A percentile compares a stretch with the other conserved stretches of the same genome.
Conservation (phyloP, 23 tunicate species). For the Aplidium turbinatum region DNA sequence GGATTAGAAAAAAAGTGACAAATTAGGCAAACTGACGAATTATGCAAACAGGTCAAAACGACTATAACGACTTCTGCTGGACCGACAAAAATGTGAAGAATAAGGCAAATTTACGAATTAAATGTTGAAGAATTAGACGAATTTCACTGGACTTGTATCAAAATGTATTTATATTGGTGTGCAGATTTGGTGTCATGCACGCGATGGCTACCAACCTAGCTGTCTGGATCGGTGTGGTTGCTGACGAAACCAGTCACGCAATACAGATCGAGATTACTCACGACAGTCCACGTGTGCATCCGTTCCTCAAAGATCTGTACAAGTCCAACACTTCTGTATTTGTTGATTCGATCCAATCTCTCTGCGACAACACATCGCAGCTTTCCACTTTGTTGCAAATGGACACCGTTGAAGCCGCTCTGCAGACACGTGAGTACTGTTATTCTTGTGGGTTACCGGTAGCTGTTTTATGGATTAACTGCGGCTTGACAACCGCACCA, state of each 20-base stretch:
- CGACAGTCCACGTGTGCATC: neutral
- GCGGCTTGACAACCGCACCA: too few species aligned
- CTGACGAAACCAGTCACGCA: slow-evolving; percentile 46
- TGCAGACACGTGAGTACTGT: too few species aligned
- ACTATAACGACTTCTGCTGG: too few species aligned
- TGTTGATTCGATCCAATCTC: neutral
- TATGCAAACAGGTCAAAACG: too few species aligned
- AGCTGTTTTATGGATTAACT: too few species aligned
- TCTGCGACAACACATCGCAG: neutral
- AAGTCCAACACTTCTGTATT: neutral
- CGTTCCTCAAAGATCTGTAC: neutral
- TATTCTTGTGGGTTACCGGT: too few species aligned
- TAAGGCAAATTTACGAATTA: too few species aligned
- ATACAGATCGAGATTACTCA: neutral
- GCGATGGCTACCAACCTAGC: slow-evolving; percentile 52
- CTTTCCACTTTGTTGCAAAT: neutral
- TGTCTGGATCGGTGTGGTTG: slow-evolving; percentile 43
- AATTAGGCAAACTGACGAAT: too few species aligned
- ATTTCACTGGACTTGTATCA: neutral
- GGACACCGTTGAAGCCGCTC: too few species aligned
- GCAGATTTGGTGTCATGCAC: slow-evolving; percentile 63
- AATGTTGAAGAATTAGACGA: too few species aligned
- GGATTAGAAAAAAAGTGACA: too few species aligned
- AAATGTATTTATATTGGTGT: neutral
- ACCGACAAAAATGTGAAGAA: too few species aligned